Conservation (phyloP, 2,797 vertebrate species). For the Rachycentron canadum region DNA sequence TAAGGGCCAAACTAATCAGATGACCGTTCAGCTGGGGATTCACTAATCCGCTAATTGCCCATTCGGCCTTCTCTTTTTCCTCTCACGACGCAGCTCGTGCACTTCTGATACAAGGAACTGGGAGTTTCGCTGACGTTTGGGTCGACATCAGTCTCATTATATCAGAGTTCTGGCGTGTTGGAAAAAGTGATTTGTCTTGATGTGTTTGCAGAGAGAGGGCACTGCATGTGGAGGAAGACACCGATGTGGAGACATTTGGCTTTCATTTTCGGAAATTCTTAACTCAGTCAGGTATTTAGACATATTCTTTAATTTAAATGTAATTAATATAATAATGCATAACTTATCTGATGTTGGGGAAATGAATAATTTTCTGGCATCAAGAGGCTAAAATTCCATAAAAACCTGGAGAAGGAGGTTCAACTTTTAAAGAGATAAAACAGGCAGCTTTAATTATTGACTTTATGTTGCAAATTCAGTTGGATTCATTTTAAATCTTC, state of each 20-base stretch:
- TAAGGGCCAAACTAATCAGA: constrained; percentile 65
- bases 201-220: neutral
- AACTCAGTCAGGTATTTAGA: neutral
- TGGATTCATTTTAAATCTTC: too few relatives aligned
- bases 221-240: too few relatives aligned
- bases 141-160: constrained; percentile 14
- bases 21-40: constrained; percentile 69
- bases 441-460: neutral
- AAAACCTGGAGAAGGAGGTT: too few relatives aligned
- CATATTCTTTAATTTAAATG: neutral
- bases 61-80: constrained; percentile 46
- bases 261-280: neutral
- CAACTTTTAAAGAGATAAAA: too few relatives aligned
- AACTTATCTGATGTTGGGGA: too few relatives aligned
- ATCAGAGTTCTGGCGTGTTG: neutral
- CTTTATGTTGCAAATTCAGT: too few relatives aligned
- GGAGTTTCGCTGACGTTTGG: constrained; percentile 2
- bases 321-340: neutral
- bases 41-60: constrained; percentile 59
- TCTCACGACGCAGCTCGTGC: constrained; percentile 8
- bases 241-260: neutral
- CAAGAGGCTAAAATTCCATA: too few relatives aligned
- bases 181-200: constrained; percentile 5
- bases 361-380: too few relatives aligned
- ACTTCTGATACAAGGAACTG: constrained; percentile 7